Base-by-base conservation (phyloP, 2,888 invertebrate genomes). In the Dynastes grantii region DNA sequence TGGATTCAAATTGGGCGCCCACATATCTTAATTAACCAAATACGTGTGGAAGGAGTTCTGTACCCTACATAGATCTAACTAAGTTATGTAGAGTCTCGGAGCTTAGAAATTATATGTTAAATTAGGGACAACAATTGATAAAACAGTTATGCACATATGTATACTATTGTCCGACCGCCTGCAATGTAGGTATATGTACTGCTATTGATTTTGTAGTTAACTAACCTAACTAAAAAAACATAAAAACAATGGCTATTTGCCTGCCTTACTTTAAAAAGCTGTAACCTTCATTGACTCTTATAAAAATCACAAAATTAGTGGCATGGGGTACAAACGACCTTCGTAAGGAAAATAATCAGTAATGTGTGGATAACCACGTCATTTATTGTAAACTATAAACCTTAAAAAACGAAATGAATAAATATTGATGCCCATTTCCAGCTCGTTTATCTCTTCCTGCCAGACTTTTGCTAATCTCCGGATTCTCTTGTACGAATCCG, bases 21-120 rank as follows among this genome's bases (percentile, higher is more conserved):
- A 49, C 51, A 68, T 68, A 68, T 49, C 16, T 49, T 51, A 49
- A 68, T 68, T 51, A 68, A 51, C 45, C 16, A 61, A 3, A 11
- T 61, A 61, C 27, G 29, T 16, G 22, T 61, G 6, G 9, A 58
- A 58, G 58, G 58, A 58, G 16, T 58, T 13, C 58, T 22, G 16
- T 58, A 22, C 22, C 61, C 61, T 29, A 61, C 61, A 61, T 61
- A 29, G 11, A 13, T 22, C 27, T 61, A 61, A 61, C 29, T 61
- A 61, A 29, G 29, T 61, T 61, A 29, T 61, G 4, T 29, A 27
- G 29, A 9, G 11, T 29, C 11, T 27, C 8, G 6, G 22, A 11
- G 61, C 61, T 61, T 13, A 13, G 5, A 61, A 61, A 22, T 11
- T 6, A 6, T 29, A 29, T n/a, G 13, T 22, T 61, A 61, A 61